Evolutionary conservation across 2,888 invertebrate genomes (phyloP).

Genomic region (Merodon equestris): DNA sequence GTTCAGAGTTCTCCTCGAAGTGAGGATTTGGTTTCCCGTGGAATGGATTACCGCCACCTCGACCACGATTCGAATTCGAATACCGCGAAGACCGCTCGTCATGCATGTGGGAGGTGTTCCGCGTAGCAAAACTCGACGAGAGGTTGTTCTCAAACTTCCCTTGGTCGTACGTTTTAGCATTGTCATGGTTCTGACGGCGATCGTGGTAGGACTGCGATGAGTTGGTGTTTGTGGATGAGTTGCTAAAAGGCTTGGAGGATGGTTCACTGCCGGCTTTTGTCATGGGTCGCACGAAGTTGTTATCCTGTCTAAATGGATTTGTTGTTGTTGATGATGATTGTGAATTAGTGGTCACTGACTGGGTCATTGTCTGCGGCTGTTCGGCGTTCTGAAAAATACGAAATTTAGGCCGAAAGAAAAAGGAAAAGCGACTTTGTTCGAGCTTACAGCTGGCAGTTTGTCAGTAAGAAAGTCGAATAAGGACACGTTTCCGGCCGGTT

Average conservation of each 20-base stretch:
- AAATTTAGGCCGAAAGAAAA: too few relatives aligned
- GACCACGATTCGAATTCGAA: constrained; percentile 50
- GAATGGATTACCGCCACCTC: constrained; percentile 50
- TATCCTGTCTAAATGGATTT: constrained; percentile 41
- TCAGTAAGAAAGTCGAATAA: constrained; percentile 91
- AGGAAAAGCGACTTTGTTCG: neutral
- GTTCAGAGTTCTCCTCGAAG: constrained; percentile 45
- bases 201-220: constrained; percentile 43
- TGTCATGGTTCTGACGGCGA: constrained; percentile 56
- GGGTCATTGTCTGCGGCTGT: constrained; percentile 19
- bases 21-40: constrained; percentile 50
- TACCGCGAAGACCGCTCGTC: constrained; percentile 52
- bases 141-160: constrained; percentile 78
- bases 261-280: constrained; percentile 63
- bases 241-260: constrained; percentile 42
- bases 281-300: constrained; percentile 45
- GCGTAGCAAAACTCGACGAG: constrained; percentile 77
- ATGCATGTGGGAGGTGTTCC: constrained; percentile 50
- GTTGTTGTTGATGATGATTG: constrained; percentile 17
- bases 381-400: constrained; percentile 43
- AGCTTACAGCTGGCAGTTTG: constrained; percentile 81
- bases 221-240: constrained; percentile 42
- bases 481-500: constrained; percentile 89
- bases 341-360: constrained; percentile 34
- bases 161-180: constrained; percentile 52